A percentile compares a stretch with the other conserved stretches of the same genome.
These are phyloP conservation scores for Bubo scandiacus DNA, from an alignment of 2,113 vertebrate species.

Conservation along the genomic window DNA sequence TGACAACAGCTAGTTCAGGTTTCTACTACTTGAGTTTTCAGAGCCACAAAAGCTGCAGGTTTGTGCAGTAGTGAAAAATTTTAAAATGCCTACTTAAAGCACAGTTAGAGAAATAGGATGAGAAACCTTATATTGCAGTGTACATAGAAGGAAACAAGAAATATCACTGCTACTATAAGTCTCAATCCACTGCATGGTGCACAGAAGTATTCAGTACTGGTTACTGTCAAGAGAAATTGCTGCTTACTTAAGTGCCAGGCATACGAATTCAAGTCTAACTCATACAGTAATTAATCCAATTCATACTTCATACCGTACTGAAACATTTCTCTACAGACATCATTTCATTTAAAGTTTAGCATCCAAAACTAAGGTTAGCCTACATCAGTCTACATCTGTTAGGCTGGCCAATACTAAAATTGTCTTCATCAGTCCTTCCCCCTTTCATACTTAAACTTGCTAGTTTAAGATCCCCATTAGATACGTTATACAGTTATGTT, in stretches of 20 bases:
- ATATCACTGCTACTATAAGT: not conserved
- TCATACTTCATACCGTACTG: not conserved
- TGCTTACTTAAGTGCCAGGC: not conserved
- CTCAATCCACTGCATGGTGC: not conserved
- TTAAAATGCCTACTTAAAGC: not conserved
- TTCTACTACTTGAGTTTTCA: not conserved
- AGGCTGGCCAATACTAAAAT: not conserved
- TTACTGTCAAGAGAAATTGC: not conserved
- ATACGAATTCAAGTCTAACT: not conserved
- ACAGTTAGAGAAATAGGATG: not conserved
- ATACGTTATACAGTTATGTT: not conserved
- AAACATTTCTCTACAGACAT: not conserved
- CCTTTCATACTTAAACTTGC: not conserved
- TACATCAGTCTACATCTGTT: not conserved
- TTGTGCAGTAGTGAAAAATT: not conserved
- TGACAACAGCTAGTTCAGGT: not conserved
- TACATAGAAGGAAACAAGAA: not conserved
- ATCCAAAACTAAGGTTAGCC: not conserved
- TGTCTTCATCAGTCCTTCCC: not conserved
- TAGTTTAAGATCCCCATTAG: not conserved
- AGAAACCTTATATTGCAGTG: not conserved
- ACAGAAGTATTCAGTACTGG: not conserved
- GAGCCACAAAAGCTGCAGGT: not conserved
- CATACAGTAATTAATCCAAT: not conserved
- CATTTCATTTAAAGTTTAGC: not conserved